Evolutionary conservation across 1,140 invertebrate species (phyloP), one percentile per base, ranked within the genome.

Genomic region (Temnothorax curvispinosus): DNA sequence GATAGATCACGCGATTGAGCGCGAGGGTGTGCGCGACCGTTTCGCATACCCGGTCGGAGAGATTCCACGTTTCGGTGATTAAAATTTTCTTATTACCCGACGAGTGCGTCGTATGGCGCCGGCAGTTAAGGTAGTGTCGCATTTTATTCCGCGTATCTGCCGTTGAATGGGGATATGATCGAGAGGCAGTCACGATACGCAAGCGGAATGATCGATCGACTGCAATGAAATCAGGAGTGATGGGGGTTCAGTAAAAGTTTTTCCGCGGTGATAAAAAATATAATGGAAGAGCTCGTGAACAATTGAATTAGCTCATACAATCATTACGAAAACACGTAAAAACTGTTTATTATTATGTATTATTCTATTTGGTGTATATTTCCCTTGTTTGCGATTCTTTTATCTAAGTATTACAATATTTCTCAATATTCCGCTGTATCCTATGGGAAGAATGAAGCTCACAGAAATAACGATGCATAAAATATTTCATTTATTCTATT

Each of bases 1-100:
- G 38, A 21, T 62, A 60, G 76, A 60, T 21, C 32, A 44, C 27
- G 27, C 27, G n/a, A 64, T 27, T 18, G 41, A 27, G 32, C n/a
- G 35, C n/a, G 44, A 60, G 18, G 27, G 35, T 15, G 27, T 13
- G 56, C 85, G 32, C 21, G 52, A 60, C 52, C 52, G 38, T 38
- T n/a, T 50, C 44, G 67, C 56, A 50, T 47, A 71, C 41, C 82
- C 52, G 7, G 4, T 7, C 32, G 21, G 44, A 27, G 27, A 85
- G 27, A 85, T 67, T 67, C 27, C 60, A 67, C 41, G 5, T 88
- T 32, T 56, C 38, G 44, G 52, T 81, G 58, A 86, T 89, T 89
- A 87, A 82, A 41, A 82, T 84, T 89, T 87, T 89, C 75, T 86
- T 52, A 21, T 56, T 64, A 78, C 56, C 27, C 32, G 41, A 50